Evolutionary conservation across 2,888 invertebrate species (phyloP).

Genomic region (Trachelus troglodyta): DNA sequence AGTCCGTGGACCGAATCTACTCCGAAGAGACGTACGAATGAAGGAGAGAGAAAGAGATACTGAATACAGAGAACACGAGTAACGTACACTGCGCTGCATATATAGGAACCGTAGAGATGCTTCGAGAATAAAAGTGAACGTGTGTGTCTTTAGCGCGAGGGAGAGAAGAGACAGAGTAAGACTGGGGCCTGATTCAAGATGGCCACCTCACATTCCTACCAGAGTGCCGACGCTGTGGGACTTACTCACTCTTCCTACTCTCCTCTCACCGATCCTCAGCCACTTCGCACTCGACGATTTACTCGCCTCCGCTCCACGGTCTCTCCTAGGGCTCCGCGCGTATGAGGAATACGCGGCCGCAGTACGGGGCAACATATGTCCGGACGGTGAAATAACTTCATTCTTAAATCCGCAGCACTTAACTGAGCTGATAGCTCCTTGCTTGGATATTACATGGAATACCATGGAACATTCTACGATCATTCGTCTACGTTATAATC

Average conservation of each 20-base stretch:
- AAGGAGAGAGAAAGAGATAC: constrained; percentile 22
- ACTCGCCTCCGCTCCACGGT: constrained; percentile 21
- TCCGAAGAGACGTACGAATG: no score
- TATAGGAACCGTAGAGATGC: not conserved
- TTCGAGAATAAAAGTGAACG: constrained; percentile 16
- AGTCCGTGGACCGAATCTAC: no score
- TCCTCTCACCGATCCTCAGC: not conserved
- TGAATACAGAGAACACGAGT: constrained; percentile 23
- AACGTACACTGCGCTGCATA: constrained; percentile 17
- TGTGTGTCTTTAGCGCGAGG: constrained; percentile 18
- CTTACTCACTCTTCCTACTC: constrained; percentile 19
- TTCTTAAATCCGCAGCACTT: not conserved
- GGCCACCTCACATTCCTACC: constrained; percentile 62
- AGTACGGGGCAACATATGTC: not conserved
- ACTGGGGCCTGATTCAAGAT: constrained; percentile 54
- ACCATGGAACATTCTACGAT: no score
- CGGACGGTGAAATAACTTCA: not conserved
- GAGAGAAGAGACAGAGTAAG: constrained; percentile 38
- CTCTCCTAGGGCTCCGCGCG: not conserved
- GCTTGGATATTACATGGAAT: no score
- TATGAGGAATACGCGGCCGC: not conserved
- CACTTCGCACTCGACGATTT: constrained; percentile 7
- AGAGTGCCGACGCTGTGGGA: constrained; percentile 16
- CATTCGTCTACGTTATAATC: no score
- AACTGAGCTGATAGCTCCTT: no score